phyloP scores from a whole-genome alignment of 2,888 invertebrate species.

The Apodemia mormo region DNA sequence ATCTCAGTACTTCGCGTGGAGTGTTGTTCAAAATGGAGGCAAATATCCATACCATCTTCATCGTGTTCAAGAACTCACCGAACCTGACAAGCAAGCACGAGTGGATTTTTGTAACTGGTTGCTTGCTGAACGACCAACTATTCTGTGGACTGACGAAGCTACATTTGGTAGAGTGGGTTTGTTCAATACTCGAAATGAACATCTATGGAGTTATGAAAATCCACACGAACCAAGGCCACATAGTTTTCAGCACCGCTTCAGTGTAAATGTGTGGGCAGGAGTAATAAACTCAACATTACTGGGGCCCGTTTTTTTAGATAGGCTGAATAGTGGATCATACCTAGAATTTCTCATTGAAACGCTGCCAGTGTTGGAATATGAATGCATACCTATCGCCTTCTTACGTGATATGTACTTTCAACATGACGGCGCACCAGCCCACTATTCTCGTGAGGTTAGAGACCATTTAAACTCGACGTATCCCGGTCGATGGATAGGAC shows the following conservation, averaged over 20 bases:
- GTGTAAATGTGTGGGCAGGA: constrained; percentile 30
- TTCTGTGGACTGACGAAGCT: constrained; percentile 12
- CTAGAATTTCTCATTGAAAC: constrained; percentile 23
- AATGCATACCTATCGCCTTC: constrained; percentile 20
- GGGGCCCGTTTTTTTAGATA: constrained; percentile 22
- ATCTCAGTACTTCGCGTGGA: constrained; percentile 22
- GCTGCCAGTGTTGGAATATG: constrained; percentile 20
- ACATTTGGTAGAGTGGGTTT: not conserved
- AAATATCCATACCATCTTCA: constrained; percentile 20
- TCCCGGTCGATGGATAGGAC: constrained; percentile 15
- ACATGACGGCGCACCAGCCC: constrained; percentile 24
- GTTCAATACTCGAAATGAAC: constrained; percentile 20
- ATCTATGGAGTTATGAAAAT: constrained; percentile 27
- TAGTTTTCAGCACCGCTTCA: constrained; percentile 27
- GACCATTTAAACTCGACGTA: not conserved
- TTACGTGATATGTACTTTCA: constrained; percentile 22
- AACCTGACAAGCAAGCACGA: constrained; percentile 10
- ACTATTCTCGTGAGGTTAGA: not conserved
- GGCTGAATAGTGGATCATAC: constrained; percentile 21
- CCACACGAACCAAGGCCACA: constrained; percentile 21
- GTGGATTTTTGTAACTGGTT: constrained; percentile 23
- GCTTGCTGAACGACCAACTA: constrained; percentile 17
- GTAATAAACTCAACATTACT: constrained; percentile 20
- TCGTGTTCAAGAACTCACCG: constrained; percentile 3
- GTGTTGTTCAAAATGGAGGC: constrained; percentile 21